Conservation (phyloP, 2,113 vertebrate species). For the Sclerurus mexicanus region DNA sequence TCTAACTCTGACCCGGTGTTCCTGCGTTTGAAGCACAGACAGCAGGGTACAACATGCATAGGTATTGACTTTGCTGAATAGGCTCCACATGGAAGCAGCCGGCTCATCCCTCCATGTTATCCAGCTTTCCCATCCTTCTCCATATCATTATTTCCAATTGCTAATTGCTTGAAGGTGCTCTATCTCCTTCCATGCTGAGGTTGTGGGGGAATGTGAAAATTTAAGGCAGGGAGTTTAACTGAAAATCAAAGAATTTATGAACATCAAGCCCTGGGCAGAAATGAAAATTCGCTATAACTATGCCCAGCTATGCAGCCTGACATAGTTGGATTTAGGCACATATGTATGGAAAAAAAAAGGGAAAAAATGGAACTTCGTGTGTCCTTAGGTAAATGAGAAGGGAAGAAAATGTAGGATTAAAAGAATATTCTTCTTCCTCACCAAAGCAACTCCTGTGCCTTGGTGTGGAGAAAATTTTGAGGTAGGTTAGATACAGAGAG, state of each 20-base stretch:
- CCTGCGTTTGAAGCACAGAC: background rate
- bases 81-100: background rate
- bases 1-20: background rate
- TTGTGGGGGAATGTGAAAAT: background rate
- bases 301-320: background rate
- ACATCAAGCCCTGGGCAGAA: background rate
- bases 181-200: background rate
- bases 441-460: background rate
- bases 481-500: background rate
- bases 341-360: background rate
- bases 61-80: background rate
- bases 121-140: background rate
- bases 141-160: background rate
- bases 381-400: background rate
- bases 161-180: background rate
- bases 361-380: background rate
- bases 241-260: background rate
- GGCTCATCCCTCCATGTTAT: background rate
- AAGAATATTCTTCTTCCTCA: background rate
- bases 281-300: background rate
- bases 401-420: background rate
- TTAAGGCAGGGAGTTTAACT: background rate
- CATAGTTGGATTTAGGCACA: background rate
- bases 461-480: background rate
- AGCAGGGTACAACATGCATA: background rate